phyloP scores from a whole-genome alignment of 2,113 vertebrate species.

The Chaetorhynchus papuensis region DNA sequence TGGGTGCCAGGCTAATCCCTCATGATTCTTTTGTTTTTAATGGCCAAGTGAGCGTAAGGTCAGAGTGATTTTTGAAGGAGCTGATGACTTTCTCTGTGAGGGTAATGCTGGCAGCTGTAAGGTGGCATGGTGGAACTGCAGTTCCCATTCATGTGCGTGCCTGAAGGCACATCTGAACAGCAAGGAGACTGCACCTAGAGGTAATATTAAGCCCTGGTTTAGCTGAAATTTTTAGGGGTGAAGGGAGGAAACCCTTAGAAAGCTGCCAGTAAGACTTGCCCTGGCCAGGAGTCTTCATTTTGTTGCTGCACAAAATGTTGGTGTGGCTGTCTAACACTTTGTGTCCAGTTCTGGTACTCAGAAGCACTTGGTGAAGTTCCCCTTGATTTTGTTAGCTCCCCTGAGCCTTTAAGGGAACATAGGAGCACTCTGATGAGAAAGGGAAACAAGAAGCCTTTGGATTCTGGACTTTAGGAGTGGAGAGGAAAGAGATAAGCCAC shows the following conservation, averaged over 20 bases:
- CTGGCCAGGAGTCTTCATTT: neutral
- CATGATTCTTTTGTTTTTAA: neutral
- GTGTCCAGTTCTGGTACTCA: neutral
- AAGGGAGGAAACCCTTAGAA: neutral
- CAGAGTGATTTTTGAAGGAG: neutral
- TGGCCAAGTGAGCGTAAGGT: neutral
- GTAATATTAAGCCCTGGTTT: neutral
- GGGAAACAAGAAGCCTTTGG: neutral
- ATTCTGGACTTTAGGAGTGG: neutral
- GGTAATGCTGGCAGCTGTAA: neutral
- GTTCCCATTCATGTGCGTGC: neutral
- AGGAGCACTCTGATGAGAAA: neutral
- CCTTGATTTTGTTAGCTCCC: neutral
- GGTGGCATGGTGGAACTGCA: neutral
- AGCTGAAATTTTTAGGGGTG: neutral
- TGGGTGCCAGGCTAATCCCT: neutral
- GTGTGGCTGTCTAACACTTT: neutral
- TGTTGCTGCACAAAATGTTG: neutral
- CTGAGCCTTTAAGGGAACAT: neutral
- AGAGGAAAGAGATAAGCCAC: neutral
- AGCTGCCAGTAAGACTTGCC: neutral
- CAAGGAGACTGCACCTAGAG: neutral
- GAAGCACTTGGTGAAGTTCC: neutral
- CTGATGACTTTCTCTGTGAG: neutral
- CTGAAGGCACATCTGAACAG: neutral